phyloP scores from a whole-genome alignment of 2,113 vertebrate genomes.

The Thermophis baileyi region DNA sequence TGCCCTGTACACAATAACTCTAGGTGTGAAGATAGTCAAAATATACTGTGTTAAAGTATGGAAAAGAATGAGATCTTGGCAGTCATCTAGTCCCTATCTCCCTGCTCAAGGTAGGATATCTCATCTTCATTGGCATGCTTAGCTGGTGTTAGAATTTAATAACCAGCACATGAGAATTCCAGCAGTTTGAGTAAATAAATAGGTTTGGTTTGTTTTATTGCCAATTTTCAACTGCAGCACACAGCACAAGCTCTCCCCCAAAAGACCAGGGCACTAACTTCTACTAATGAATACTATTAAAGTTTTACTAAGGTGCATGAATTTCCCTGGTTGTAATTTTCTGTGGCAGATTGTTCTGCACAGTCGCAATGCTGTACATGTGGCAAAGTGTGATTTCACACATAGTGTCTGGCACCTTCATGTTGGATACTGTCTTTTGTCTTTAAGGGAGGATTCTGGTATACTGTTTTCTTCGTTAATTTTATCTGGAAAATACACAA shows the following conservation, averaged over 20 bases:
- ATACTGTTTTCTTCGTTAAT: constrained; percentile 71
- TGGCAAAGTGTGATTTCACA: constrained; percentile 22
- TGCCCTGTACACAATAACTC: neutral
- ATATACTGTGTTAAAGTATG: neutral
- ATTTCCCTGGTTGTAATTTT: constrained; percentile 61
- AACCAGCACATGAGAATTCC: neutral
- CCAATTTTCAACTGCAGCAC: neutral
- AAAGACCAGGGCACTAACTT: neutral
- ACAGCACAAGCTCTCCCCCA: neutral
- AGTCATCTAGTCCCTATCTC: neutral
- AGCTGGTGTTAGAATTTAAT: neutral
- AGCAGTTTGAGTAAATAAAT: neutral
- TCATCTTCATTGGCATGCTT: neutral
- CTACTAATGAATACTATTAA: neutral
- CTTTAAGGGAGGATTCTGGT: constrained; percentile 54
- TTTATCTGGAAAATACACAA: constrained; percentile 74
- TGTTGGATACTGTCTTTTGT: constrained; percentile 36
- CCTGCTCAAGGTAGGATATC: neutral
- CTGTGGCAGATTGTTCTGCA: constrained; percentile 31
- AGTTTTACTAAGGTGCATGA: constrained; percentile 23
- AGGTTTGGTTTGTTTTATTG: neutral
- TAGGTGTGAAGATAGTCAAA: neutral
- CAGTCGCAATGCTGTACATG: constrained; percentile 31
- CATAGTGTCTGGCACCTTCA: constrained; percentile 26
- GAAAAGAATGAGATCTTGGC: neutral